Evolutionary conservation across 2,797 vertebrate species (phyloP).

Genomic region (Tadarida brasiliensis): DNA sequence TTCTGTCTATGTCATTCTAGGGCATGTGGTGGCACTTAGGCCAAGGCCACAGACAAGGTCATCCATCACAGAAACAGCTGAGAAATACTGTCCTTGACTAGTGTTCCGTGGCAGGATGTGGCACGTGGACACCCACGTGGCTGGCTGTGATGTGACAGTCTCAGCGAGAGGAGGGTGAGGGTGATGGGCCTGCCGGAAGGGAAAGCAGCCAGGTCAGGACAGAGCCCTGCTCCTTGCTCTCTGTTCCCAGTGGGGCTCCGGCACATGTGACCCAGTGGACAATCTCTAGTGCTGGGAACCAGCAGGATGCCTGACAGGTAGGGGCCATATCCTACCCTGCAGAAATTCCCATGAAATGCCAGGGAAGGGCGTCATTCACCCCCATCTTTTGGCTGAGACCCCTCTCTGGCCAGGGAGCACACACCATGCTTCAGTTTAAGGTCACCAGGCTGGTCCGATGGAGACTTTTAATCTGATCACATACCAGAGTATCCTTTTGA

Average conservation of each 20-base stretch:
- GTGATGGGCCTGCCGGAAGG: not conserved
- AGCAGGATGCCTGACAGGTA: not conserved
- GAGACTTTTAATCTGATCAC: not conserved
- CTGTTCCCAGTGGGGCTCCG: not conserved
- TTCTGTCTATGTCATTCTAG: not conserved
- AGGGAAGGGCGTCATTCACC: not conserved
- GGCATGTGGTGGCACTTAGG: not conserved
- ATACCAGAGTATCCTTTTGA: not conserved
- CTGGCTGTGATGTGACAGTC: not conserved
- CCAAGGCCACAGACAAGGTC: not conserved
- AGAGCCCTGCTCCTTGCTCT: not conserved
- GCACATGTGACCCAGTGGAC: not conserved
- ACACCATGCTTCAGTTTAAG: not conserved
- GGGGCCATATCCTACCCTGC: not conserved
- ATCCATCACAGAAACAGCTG: not conserved
- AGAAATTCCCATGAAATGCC: not conserved
- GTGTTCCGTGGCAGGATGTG: not conserved
- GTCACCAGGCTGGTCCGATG: not conserved
- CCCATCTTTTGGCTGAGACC: not conserved
- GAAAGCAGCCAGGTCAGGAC: too few species aligned
- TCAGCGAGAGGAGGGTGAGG: not conserved
- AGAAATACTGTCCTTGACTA: not conserved
- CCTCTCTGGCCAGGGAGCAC: not conserved
- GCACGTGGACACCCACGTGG: not conserved
- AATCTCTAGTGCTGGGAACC: not conserved